Conservation (phyloP, 2,888 invertebrate genomes). For the Melieria picta region DNA sequence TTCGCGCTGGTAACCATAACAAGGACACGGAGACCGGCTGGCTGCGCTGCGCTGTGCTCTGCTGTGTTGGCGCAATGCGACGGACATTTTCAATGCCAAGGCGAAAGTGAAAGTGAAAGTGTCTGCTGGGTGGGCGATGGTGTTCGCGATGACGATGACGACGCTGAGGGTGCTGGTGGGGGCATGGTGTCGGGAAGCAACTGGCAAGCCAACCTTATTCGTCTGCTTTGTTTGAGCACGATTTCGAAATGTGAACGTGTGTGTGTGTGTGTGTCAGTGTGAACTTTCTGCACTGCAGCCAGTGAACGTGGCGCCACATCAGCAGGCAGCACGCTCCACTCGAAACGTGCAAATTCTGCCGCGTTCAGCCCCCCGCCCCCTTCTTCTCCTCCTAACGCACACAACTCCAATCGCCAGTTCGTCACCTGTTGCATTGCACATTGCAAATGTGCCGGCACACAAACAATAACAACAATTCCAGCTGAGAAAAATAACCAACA, state of each 20-base stretch:
- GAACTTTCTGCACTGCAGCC: background rate
- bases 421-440: slow-evolving; percentile 39
- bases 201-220: background rate
- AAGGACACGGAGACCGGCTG: slow-evolving; percentile 34
- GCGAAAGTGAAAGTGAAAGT: slow-evolving; percentile 41
- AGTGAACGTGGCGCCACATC: background rate
- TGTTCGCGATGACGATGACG: background rate
- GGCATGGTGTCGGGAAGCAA: background rate
- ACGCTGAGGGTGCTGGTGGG: background rate
- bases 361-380: background rate
- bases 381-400: background rate
- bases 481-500: background rate
- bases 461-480: slow-evolving; percentile 3
- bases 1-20: slow-evolving; percentile 31
- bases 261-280: slow-evolving; percentile 13
- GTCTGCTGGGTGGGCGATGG: slow-evolving; percentile 12
- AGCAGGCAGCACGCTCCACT: too few species aligned
- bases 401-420: background rate
- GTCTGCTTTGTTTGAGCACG: too few species aligned
- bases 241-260: slow-evolving; percentile 2
- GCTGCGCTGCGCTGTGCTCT: background rate
- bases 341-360: background rate
- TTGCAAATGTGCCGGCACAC: slow-evolving; percentile 10
- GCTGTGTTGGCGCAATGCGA: background rate
- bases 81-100: slow-evolving; percentile 44